Conservation (phyloP, 1,140 invertebrate genomes). For the Drosophila saltans region DNA sequence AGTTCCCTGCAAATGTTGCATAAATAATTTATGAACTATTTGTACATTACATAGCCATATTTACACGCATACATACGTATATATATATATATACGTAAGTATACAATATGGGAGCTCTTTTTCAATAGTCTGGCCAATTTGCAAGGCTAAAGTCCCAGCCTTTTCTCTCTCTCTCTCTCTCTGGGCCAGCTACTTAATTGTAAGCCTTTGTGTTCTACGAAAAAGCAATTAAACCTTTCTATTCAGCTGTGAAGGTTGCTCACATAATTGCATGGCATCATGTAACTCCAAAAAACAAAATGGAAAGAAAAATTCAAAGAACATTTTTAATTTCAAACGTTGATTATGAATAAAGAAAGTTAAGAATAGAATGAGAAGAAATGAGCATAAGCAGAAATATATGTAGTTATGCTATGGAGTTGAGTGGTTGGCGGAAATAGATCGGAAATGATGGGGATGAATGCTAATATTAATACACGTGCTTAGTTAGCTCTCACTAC, state of each 20-base stretch:
- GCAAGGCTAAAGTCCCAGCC: not conserved
- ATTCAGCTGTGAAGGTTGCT: conserved; percentile 63
- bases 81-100: not conserved
- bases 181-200: conserved; percentile 56
- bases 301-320: conserved; percentile 28
- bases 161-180: conserved; percentile 31
- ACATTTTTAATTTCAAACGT: conserved; percentile 58
- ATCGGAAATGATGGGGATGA: not conserved
- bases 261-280: conserved; percentile 58
- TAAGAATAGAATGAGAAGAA: not conserved
- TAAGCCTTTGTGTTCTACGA: conserved; percentile 52
- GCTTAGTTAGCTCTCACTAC: not conserved
- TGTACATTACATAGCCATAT: conserved; percentile 2
- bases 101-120: conserved; percentile 20
- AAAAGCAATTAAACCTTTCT: conserved; percentile 73
- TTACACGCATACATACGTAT: not conserved
- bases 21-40: conserved; percentile 47
- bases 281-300: not conserved
- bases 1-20: conserved; percentile 17
- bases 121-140: conserved; percentile 36
- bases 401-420: conserved; percentile 40
- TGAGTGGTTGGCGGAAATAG: not conserved
- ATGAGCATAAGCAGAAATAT: not conserved
- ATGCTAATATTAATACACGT: conserved; percentile 41
- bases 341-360: conserved; percentile 53